Evolutionary conservation across 2,113 vertebrate species (phyloP).

Genomic region (Macaca nemestrina): DNA sequence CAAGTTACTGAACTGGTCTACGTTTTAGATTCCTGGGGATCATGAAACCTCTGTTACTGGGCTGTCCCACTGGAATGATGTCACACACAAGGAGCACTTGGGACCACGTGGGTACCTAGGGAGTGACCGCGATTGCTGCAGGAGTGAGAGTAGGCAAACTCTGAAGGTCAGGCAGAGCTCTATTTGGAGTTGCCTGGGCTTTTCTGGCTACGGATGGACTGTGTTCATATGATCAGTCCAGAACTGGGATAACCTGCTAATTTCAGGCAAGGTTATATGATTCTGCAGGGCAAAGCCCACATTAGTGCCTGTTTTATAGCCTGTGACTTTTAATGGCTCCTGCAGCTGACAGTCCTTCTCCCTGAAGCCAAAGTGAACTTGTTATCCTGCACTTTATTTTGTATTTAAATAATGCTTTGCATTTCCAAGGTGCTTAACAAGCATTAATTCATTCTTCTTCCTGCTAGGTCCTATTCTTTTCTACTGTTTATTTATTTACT

Average conservation of each 20-base stretch:
- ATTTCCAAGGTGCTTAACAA: conserved; percentile 55
- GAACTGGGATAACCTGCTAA: not conserved
- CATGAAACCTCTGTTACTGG: not conserved
- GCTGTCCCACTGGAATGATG: not conserved
- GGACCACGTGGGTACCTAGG: not conserved
- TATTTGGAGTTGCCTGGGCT: not conserved
- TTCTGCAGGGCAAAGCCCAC: conserved; percentile 54
- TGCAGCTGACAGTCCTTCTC: conserved; percentile 48
- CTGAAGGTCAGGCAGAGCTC: not conserved
- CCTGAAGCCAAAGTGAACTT: conserved; percentile 61
- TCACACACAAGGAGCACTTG: not conserved
- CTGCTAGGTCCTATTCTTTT: not conserved
- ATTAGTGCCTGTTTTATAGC: conserved; percentile 71
- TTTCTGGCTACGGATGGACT: not conserved
- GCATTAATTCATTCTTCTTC: conserved; percentile 50
- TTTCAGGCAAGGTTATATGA: conserved; percentile 62
- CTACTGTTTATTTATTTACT: not conserved
- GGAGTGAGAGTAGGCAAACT: not conserved
- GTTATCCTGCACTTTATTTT: conserved; percentile 67
- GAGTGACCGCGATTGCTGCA: not conserved
- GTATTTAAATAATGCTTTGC: conserved; percentile 67
- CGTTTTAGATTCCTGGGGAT: not conserved
- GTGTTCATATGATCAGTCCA: not conserved
- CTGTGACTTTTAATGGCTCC: conserved; percentile 70
- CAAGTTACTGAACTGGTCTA: not conserved